These are phyloP conservation scores for Schizopygopsis pylzovi DNA, from an alignment of 2,797 vertebrate genomes.

Conservation along the genomic window DNA sequence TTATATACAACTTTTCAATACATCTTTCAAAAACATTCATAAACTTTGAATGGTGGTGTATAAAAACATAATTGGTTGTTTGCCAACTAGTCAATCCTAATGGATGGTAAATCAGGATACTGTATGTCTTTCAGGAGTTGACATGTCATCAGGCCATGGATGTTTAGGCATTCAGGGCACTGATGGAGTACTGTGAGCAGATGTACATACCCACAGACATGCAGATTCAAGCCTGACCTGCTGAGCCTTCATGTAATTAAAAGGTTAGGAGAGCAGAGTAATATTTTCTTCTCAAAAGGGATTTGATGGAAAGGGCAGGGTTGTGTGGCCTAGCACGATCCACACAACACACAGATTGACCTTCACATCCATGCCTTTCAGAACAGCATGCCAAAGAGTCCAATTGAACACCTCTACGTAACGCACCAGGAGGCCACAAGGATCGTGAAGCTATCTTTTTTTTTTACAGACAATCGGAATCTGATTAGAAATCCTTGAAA, in stretches of 20 bases:
- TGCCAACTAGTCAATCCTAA: background rate
- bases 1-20: background rate
- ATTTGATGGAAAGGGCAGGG: conserved; percentile 60
- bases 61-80: background rate
- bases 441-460: conserved; percentile 38
- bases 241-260: conserved; percentile 64
- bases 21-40: background rate
- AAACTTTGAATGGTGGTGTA: background rate
- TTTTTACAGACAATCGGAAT: conserved; percentile 43
- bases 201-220: conserved; percentile 14
- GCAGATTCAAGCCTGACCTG: conserved; percentile 38
- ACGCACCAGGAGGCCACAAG: conserved; percentile 37
- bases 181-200: conserved; percentile 29
- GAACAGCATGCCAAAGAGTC: conserved; percentile 56
- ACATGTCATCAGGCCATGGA: background rate
- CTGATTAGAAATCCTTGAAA: conserved; percentile 47
- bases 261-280: conserved; percentile 59
- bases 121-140: background rate
- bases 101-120: background rate
- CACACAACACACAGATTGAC: conserved; percentile 52
- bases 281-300: conserved; percentile 60
- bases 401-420: conserved; percentile 47
- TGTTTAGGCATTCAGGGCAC: conserved; percentile 47
- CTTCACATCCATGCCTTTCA: conserved; percentile 52
- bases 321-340: conserved; percentile 42